Conservation (phyloP, 53 echinoderm and acorn worm genomes). For the Paracentrotus lividus region DNA sequence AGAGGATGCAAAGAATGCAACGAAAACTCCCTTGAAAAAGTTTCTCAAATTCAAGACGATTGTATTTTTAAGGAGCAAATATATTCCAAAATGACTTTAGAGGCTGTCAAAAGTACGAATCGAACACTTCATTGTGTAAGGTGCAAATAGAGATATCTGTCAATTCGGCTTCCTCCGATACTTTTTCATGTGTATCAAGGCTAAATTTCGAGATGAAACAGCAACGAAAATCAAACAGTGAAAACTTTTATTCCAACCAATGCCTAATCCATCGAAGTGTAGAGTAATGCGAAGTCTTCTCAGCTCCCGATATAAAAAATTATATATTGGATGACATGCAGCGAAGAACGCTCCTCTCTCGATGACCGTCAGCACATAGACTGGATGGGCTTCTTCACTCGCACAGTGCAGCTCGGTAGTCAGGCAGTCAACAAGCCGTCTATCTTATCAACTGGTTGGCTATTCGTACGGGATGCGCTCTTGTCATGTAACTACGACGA, state of each 20-base stretch:
- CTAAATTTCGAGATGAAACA: background rate
- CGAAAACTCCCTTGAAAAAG: background rate
- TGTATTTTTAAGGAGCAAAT: background rate
- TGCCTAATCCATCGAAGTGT: background rate
- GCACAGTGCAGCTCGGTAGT: background rate
- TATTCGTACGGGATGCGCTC: background rate
- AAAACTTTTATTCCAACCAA: background rate
- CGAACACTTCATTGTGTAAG: background rate
- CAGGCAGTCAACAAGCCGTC: no score
- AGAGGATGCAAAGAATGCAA: background rate
- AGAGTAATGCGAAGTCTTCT: background rate
- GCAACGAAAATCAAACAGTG: background rate
- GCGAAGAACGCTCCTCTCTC: background rate
- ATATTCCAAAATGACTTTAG: slow-evolving; percentile 44
- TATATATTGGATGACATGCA: background rate
- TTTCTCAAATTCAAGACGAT: background rate
- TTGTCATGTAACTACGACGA: background rate
- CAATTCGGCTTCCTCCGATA: background rate
- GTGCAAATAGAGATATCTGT: background rate
- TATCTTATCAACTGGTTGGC: no score
- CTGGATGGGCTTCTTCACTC: background rate
- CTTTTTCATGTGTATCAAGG: background rate
- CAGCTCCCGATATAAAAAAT: no score
- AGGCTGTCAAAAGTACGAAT: background rate
- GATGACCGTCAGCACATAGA: background rate